Evolutionary conservation across 2,888 invertebrate genomes (phyloP).

Genomic region (Hirtodrosophila cameraria): DNA sequence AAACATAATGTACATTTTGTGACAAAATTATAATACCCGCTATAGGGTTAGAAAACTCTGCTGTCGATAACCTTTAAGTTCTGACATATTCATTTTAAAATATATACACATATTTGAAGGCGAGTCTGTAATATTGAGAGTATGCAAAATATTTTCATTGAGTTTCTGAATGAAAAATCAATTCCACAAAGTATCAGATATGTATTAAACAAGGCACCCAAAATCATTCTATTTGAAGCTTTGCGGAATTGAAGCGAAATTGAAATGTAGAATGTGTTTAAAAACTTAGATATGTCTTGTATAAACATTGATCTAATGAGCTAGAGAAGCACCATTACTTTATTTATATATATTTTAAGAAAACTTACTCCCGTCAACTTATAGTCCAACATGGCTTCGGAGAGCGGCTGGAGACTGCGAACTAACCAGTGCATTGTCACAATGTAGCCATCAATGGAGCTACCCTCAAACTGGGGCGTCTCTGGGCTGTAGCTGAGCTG

Average conservation of each 20-base stretch:
- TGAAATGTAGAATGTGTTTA: background rate
- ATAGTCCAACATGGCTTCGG: conserved; percentile 82
- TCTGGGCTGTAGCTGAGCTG: conserved; percentile 81
- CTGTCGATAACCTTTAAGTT: too few species aligned
- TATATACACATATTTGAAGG: too few species aligned
- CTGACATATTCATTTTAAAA: too few species aligned
- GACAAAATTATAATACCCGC: too few species aligned
- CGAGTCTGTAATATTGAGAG: too few species aligned
- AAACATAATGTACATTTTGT: too few species aligned
- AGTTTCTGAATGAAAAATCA: conserved; percentile 14
- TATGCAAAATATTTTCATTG: background rate
- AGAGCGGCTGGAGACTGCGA: conserved; percentile 80
- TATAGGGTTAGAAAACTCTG: too few species aligned
- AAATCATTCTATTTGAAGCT: conserved; percentile 13
- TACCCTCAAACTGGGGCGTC: conserved; percentile 80
- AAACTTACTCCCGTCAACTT: conserved; percentile 79
- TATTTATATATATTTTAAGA: background rate
- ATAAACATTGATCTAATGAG: too few species aligned
- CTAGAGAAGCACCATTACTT: too few species aligned
- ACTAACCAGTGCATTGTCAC: conserved; percentile 82
- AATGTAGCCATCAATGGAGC: conserved; percentile 68
- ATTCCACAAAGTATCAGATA: conserved; percentile 30
- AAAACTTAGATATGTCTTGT: too few species aligned
- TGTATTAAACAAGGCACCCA: conserved; percentile 1
- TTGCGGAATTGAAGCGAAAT: conserved; percentile 23